Percentiles rank a stretch among this genome's conserved stretches.
Conservation (phyloP, 2,113 vertebrate species). For the Nyctereutes procyonoides region DNA sequence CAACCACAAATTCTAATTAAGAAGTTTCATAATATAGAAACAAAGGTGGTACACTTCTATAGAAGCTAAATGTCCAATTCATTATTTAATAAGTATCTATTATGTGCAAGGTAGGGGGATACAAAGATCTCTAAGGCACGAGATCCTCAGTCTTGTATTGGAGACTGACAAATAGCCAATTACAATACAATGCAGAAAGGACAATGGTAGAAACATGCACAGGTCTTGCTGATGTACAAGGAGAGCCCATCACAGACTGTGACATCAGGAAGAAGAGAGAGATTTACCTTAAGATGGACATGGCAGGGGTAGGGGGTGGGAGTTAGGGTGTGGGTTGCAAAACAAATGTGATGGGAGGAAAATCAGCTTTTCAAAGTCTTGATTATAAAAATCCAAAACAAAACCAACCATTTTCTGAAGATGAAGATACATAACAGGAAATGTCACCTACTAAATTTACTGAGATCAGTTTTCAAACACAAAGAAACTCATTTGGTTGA, state of each 20-base stretch:
- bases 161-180: not conserved
- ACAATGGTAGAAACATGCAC: too few species aligned
- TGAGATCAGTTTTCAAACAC: not conserved
- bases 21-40: slow-evolving; percentile 57
- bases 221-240: not conserved
- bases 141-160: not conserved
- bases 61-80: slow-evolving; percentile 43
- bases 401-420: not conserved
- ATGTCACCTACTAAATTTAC: not conserved
- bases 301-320: not conserved
- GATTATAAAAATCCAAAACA: not conserved
- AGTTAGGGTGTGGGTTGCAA: not conserved
- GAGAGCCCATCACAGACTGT: not conserved
- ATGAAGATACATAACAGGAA: not conserved
- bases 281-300: not conserved
- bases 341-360: not conserved
- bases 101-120: not conserved
- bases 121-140: slow-evolving; percentile 13
- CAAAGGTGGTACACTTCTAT: slow-evolving; percentile 14
- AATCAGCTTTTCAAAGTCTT: not conserved
- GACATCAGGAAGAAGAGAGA: not conserved
- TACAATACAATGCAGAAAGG: not conserved
- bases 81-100: not conserved
- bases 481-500: slow-evolving; percentile 15
- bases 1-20: slow-evolving; percentile 1